These are phyloP conservation scores for Donacobius atricapilla DNA, from an alignment of 2,113 vertebrate species.

Conservation along the genomic window DNA sequence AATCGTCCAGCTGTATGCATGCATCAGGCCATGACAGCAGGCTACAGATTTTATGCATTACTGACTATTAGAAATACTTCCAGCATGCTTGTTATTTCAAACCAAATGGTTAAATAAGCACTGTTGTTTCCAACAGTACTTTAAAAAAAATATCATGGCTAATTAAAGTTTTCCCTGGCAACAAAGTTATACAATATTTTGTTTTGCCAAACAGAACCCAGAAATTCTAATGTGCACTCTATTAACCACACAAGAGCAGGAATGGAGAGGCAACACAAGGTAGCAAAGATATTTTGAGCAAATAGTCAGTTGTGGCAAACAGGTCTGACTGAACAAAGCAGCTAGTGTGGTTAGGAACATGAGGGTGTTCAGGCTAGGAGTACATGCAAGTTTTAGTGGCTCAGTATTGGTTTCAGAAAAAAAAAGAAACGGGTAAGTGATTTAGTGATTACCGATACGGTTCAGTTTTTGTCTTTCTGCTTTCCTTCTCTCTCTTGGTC, in stretches of 20 bases:
- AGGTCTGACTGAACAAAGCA: not conserved
- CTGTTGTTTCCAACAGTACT: not conserved
- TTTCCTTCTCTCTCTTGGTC: conserved; percentile 85
- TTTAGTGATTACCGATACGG: conserved; percentile 97
- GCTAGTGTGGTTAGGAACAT: not conserved
- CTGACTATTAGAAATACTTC: not conserved
- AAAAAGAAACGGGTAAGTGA: conserved; percentile 68
- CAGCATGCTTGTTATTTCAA: conserved; percentile 25
- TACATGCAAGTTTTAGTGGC: conserved; percentile 65
- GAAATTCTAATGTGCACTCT: not conserved
- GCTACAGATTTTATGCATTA: conserved; percentile 15
- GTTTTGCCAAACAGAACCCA: not conserved
- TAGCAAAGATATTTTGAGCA: not conserved
- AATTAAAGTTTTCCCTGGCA: not conserved
- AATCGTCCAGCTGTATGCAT: not conserved
- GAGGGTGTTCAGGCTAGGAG: not conserved
- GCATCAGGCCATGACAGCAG: not conserved
- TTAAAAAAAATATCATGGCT: not conserved
- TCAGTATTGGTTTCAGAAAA: conserved; percentile 51
- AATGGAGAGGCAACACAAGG: not conserved
- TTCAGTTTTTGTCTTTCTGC: conserved; percentile 92
- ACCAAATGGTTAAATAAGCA: not conserved
- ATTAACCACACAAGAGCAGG: not conserved
- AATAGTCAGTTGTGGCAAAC: not conserved
- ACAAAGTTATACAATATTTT: not conserved